phyloP scores from a whole-genome alignment of 2,888 invertebrate species.

The Drosophila atroscutellata region DNA sequence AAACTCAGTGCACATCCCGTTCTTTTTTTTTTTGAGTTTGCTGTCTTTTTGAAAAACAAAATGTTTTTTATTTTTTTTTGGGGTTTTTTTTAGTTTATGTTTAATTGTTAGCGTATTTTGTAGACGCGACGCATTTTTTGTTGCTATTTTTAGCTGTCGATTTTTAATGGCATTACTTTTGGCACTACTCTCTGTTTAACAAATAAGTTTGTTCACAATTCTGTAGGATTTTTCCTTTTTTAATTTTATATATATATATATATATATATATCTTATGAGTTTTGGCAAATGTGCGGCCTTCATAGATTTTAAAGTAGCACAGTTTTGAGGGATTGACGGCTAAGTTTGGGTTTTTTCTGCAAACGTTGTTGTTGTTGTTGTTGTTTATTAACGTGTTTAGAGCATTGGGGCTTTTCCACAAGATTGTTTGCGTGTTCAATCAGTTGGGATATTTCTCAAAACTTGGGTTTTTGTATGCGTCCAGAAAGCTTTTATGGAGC shows the following conservation, averaged over 20 bases:
- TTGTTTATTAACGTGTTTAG: slow-evolving; percentile 28
- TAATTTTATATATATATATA: not conserved
- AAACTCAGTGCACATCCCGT: slow-evolving; percentile 18
- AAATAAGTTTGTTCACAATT: slow-evolving; percentile 5
- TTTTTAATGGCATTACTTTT: slow-evolving; percentile 57
- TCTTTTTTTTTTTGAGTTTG: slow-evolving; percentile 11
- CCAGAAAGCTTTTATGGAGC: not conserved
- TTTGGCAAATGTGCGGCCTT: slow-evolving; percentile 24
- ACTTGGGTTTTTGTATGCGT: not conserved
- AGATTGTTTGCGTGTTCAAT: slow-evolving; percentile 45
- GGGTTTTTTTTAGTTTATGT: slow-evolving; percentile 37
- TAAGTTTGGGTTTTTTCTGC: slow-evolving; percentile 11
- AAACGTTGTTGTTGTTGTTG: not conserved
- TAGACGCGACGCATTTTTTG: slow-evolving; percentile 56
- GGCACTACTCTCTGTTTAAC: slow-evolving; percentile 22
- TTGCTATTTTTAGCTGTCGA: slow-evolving; percentile 53
- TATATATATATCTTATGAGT: not conserved
- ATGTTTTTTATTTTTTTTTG: slow-evolving; percentile 33
- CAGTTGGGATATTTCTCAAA: not conserved
- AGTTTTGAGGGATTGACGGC: slow-evolving; percentile 67
- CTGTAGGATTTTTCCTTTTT: not conserved
- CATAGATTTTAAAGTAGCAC: slow-evolving; percentile 62
- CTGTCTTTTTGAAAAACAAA: slow-evolving; percentile 8
- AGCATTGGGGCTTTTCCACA: slow-evolving; percentile 34
- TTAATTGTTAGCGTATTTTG: slow-evolving; percentile 52